Conservation (phyloP, 2,888 invertebrate genomes). For the Tipula helvola region DNA sequence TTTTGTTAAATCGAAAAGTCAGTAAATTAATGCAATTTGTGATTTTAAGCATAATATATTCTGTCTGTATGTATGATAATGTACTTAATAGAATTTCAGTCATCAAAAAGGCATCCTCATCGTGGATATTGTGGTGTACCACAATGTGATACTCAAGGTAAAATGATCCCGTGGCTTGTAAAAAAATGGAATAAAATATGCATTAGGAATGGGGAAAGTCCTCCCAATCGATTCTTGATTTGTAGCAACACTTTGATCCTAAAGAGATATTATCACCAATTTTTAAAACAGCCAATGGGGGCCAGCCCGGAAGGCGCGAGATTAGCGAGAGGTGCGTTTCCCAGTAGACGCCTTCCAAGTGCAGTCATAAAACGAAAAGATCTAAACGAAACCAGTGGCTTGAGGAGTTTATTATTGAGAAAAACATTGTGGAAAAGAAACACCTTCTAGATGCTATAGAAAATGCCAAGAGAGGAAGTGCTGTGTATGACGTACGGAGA, state of each 20-base stretch:
- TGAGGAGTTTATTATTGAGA: background rate
- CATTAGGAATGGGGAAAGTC: background rate
- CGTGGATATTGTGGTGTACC: too few species aligned
- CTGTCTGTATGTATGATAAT: too few species aligned
- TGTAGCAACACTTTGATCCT: background rate
- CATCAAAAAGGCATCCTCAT: too few species aligned
- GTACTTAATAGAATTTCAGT: too few species aligned
- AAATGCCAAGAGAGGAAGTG: too few species aligned
- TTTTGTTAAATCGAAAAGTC: too few species aligned
- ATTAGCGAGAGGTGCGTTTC: background rate
- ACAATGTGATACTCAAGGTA: too few species aligned
- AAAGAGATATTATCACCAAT: background rate
- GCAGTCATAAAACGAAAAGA: background rate
- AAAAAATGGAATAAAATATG: background rate
- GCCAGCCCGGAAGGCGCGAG: too few species aligned
- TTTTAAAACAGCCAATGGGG: background rate
- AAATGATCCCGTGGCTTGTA: background rate
- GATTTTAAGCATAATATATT: too few species aligned
- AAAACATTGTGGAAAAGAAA: too few species aligned
- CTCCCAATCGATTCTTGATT: background rate
- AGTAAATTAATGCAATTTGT: rapidly evolving
- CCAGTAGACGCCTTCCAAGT: background rate
- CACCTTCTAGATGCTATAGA: too few species aligned
- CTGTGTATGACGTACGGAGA: too few species aligned
- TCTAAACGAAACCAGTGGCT: background rate